Evolutionary conservation across 2,888 invertebrate species (phyloP), one percentile per base, ranked within the genome.

Genomic region (Drosophila borborema): DNA sequence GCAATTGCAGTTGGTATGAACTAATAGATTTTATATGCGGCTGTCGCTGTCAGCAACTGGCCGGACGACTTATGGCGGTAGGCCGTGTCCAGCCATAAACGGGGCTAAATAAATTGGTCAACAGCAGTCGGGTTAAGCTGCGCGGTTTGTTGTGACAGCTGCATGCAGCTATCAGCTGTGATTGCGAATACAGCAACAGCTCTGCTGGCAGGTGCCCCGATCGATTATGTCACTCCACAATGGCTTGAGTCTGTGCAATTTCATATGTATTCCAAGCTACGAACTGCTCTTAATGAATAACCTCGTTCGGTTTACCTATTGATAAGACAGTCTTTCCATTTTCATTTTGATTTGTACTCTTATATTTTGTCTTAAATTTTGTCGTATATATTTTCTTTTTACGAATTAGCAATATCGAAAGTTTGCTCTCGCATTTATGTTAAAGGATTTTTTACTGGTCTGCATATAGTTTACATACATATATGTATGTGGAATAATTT

Each of bases 1-100:
- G 60, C 70, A 58, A 54, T 65, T 71, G 53, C 70, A 72, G 72
- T 82, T 74, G 69, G 51, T 8, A 63, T 59, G 49, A 51, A 72
- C 85, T 86, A 85, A 85, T 89, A 89, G 89, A 86, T 85, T 89
- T 89, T 72, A 86, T 89, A 89, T 86, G 84, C 73, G 84, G 73
- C 89, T 84, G 84, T 74, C 82, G 81, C 85, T 85, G 84, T 81
- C 89, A 77, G 89, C 89, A 63, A 67, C 63, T 69, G 61, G 51
- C 60, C 64, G 6, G 23, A 43, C 41, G 40, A n/a, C 40, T 40
- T 40, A n/a, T 8, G n/a, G 40, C 40, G 16, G 8, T 41, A 10
- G 23, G 38, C 43, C 14, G 28, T 62, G 45, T 41, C n/a, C 18
- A 49, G 55, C 60, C 55, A 55, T 74, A 69, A 82, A 63, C 63